Evolutionary conservation across 2,888 invertebrate species (phyloP), one percentile per base, ranked within the genome.

Genomic region (Orthosia incerta): DNA sequence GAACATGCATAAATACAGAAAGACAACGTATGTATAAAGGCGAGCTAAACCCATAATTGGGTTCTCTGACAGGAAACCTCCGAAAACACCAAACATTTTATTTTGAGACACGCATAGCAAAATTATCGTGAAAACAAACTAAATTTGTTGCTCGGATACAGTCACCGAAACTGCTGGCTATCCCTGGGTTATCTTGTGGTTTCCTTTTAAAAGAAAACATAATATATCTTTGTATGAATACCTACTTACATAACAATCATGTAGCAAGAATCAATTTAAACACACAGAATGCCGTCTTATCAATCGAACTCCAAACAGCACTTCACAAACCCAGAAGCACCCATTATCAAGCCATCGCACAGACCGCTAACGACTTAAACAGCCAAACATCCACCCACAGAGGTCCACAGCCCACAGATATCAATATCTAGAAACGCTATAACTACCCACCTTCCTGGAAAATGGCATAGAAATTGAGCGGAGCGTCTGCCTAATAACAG

Each of bases 401-500:
- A 50, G 64, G 61, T 31, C 26, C 56, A 61, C 18, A 13, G n/a
- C n/a, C n/a, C 46, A 69, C 53, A 82, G 72, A 84, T 85, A 90
- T 89, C 87, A 87, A 89, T 89, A 88, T 88, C 76, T 76, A 81
- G 84, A 77, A 76, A 79, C 74, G 59, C 60, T 86, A 85, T 83
- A 87, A 88, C 81, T 76, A 82, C 77, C 80, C 71, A 82, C 79
- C 80, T 83, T 82, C 82, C 76, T 83, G 83, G 86, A 89, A 89
- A 91, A 89, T 83, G 86, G 80, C 83, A 87, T 87, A 89, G 87
- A 90, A 91, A 90, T 89, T 88, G 86, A 87, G 86, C 82, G 73
- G 64, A 88, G 87, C 88, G 85, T 91, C 89, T 89, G 89, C 90
- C 89, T 90, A 90, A 91, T 91, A 91, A 90, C 89, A 90, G 91